These are phyloP conservation scores for Bombyx huttoni DNA, from an alignment of 2,888 invertebrate genomes.

Conservation along the genomic window DNA sequence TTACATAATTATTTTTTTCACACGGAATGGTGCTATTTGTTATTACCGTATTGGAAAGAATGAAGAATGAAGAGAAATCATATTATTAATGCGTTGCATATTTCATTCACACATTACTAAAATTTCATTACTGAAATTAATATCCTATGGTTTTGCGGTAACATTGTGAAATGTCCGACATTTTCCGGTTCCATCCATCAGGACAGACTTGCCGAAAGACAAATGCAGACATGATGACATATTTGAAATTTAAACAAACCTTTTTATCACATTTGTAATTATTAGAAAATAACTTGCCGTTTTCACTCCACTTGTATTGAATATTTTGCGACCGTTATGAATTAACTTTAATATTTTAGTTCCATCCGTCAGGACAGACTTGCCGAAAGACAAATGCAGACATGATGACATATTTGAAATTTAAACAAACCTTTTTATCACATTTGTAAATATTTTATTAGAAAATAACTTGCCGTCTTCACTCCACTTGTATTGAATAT, in stretches of 20 bases:
- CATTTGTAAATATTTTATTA: too few relatives aligned
- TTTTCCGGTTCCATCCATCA: constrained; percentile 15
- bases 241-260: constrained; percentile 1
- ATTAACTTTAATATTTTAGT: too few relatives aligned
- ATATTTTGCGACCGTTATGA: too few relatives aligned
- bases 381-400: constrained; percentile 17
- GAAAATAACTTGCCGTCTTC: too few relatives aligned
- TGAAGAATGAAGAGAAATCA: too few relatives aligned
- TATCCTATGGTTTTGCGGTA: neutral
- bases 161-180: constrained; percentile 6
- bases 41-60: too few relatives aligned
- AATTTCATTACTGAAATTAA: neutral
- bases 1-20: too few relatives aligned
- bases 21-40: too few relatives aligned
- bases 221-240: constrained; percentile 20
- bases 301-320: too few relatives aligned
- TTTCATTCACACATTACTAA: neutral
- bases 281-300: too few relatives aligned
- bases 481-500: too few relatives aligned
- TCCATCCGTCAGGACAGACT: constrained; percentile 12
- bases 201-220: constrained; percentile 11
- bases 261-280: neutral
- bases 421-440: neutral
- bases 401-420: constrained; percentile 14
- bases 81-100: too few relatives aligned